These are phyloP conservation scores for Saccopteryx bilineata DNA, from an alignment of 2,113 vertebrate genomes.

Conservation along the genomic window DNA sequence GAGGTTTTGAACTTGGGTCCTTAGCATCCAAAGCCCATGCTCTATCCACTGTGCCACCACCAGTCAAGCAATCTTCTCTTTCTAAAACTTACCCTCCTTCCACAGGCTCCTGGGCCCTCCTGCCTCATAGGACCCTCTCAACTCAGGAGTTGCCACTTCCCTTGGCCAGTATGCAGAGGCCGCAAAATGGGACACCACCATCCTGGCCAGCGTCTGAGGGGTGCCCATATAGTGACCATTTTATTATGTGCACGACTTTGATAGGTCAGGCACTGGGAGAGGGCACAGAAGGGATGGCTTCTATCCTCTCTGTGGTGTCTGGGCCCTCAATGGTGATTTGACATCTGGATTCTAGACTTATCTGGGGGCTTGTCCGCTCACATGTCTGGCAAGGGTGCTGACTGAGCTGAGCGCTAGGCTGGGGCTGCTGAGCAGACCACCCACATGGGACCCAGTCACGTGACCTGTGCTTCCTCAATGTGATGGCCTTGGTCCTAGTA, in stretches of 20 bases:
- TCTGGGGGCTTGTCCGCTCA: not conserved
- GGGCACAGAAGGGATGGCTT: not conserved
- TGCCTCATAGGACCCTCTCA: rapidly evolving
- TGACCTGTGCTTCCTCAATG: not conserved
- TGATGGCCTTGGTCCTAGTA: not conserved
- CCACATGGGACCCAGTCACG: rapidly evolving
- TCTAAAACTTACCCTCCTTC: not conserved
- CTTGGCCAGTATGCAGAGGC: rapidly evolving
- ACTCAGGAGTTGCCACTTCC: rapidly evolving
- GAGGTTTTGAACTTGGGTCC: too few relatives aligned
- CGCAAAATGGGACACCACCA: too few relatives aligned
- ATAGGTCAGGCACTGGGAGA: not conserved
- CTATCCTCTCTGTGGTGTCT: not conserved
- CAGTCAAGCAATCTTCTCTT: too few relatives aligned
- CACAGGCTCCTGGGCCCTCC: rapidly evolving
- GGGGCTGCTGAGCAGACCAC: not conserved
- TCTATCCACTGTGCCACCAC: too few relatives aligned
- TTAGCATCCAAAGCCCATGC: too few relatives aligned
- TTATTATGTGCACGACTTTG: not conserved
- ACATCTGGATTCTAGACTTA: not conserved
- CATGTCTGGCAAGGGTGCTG: not conserved
- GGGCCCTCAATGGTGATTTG: not conserved
- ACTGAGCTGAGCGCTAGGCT: too few relatives aligned
- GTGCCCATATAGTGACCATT: not conserved
- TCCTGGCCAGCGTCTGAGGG: rapidly evolving